Evolutionary conservation across 2,797 vertebrate genomes (phyloP), one percentile per base, ranked within the genome.

Genomic region (Neosilurus mollespiculum): DNA sequence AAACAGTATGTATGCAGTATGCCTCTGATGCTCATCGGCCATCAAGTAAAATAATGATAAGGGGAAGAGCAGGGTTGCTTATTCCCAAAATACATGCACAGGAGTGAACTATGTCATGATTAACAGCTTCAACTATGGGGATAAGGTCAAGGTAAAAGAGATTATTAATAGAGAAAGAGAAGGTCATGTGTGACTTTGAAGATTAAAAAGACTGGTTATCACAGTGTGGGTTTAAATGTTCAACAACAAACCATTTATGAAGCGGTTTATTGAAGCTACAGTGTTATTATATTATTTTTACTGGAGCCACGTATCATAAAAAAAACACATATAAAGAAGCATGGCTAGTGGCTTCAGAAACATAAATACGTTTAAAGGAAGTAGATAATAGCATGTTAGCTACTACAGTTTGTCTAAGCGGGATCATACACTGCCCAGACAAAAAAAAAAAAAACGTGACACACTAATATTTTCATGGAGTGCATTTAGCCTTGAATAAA

Each of bases 31-130:
- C 43, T 66, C 9, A 83, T 15, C 34, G 58, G 37, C 26, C 58
- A 75, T 82, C 70, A 82, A 54, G 43, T 83, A 16, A 79, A 79
- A 64, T 83, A 26, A 83, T 61, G 65, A 78, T 26, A 24, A 59
- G 43, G 20, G 62, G 51, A 67, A 51, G 5, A 53, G 82, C 56
- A 83, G 66, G 26, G 66, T 26, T 9, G 54, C n/a, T 16, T 56
- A 56, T 22, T 83, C 75, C 75, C 66, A 51, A 6, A 18, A 59
- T 18, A 78, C 30, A 62, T 24, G 34, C 49, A 61, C 15, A 67
- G 61, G 56, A 78, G 24, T 70, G 65, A 78, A 79, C 66, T 79
- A 49, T 83, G 82, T 78, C 82, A 83, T 37, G 58, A 26, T 59
- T 71, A 78, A 78, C 54, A 37, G 30, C 22, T 56, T 66, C 59